Evolutionary conservation across 2,797 vertebrate species (phyloP).

Genomic region (Chaenodraco wilsoni): DNA sequence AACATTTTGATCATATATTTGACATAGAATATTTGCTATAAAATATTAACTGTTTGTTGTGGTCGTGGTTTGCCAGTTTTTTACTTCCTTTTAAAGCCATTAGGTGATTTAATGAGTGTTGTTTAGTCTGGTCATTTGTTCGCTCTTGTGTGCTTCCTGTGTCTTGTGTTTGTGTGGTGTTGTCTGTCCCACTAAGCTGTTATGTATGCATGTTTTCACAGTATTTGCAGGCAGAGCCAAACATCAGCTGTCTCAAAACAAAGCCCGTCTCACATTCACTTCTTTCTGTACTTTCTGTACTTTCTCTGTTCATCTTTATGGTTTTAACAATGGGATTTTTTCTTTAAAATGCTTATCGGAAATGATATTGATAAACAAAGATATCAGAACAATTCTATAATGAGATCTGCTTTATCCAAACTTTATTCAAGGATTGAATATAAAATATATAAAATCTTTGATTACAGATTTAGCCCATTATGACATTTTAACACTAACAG

Average conservation of each 20-base stretch:
- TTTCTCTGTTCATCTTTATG: constrained; percentile 31
- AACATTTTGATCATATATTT: constrained; percentile 63
- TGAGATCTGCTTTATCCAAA: not conserved
- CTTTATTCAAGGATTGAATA: constrained; percentile 11
- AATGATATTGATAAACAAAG: not conserved
- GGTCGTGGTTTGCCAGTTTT: constrained; percentile 31
- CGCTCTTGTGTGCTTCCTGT: constrained; percentile 34
- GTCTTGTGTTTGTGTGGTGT: constrained; percentile 53
- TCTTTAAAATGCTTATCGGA: constrained; percentile 3
- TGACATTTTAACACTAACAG: not conserved
- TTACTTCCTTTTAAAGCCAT: constrained; percentile 47
- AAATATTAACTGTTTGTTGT: constrained; percentile 49
- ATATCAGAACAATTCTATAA: not conserved
- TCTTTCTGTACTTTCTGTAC: constrained; percentile 19
- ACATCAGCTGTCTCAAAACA: constrained; percentile 42
- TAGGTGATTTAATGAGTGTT: constrained; percentile 41
- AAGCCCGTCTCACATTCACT: constrained; percentile 23
- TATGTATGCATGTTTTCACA: constrained; percentile 55
- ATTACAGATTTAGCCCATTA: not conserved
- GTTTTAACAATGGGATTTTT: constrained; percentile 10
- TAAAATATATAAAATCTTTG: not conserved
- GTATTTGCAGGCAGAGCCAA: constrained; percentile 40
- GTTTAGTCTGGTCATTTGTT: constrained; percentile 40
- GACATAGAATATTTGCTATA: constrained; percentile 25
- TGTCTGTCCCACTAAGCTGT: constrained; percentile 30